phyloP scores from a whole-genome alignment of 2,113 vertebrate genomes.

The Phylloscopus trochilus region DNA sequence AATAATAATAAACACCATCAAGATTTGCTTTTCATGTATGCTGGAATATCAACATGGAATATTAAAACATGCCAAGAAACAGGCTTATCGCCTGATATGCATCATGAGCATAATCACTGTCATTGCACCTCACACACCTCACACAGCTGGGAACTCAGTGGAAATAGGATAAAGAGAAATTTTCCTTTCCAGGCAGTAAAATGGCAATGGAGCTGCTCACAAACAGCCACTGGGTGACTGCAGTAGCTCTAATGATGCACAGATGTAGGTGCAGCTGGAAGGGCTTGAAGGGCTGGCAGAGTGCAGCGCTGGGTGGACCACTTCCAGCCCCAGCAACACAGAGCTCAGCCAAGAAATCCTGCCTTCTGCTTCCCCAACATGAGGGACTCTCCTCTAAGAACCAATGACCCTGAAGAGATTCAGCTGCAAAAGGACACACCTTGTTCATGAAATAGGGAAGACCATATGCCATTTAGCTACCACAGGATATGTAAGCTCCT shows the following conservation, averaged over 20 bases:
- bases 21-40: neutral
- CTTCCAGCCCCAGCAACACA: neutral
- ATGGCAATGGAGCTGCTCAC: neutral
- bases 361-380: neutral
- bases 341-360: neutral
- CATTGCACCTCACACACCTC: neutral
- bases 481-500: neutral
- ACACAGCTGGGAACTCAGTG: neutral
- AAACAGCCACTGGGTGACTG: neutral
- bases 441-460: neutral
- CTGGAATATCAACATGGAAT: neutral
- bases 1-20: neutral
- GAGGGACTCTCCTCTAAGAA: neutral
- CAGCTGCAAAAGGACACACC: neutral
- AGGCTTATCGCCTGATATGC: neutral
- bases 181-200: neutral
- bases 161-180: neutral
- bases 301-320: rapidly evolving
- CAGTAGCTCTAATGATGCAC: neutral
- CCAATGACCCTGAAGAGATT: neutral
- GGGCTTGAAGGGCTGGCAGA: neutral
- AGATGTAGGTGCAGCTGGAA: constrained; percentile 24
- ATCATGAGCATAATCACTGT: neutral
- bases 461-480: neutral
- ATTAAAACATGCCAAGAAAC: neutral